Conservation (phyloP, 2,113 vertebrate genomes). For the sheep (Ovis aries) region ARS-UI_Ramb_v3.0 NC_056055.1:30635501-30636000, state of each 20-base stretch:
- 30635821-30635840: not conserved
- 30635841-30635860: not conserved
- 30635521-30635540: not conserved
- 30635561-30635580: not conserved
- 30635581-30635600: not conserved
- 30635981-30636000: not conserved
- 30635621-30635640: not conserved
- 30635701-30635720: not conserved
- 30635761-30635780: not conserved
- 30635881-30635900: not conserved
- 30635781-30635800: not conserved
- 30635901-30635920: not conserved
- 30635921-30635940: fast-evolving
- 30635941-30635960: not conserved
- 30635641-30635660: not conserved
- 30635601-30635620: not conserved
- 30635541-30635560: not conserved
- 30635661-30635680: not conserved
- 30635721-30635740: not conserved
- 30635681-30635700: not conserved
- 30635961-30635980: not conserved
- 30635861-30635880: not conserved
- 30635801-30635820: not conserved
- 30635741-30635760: not conserved
- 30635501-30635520: not conserved